A percentile compares a stretch with the other conserved stretches of the same genome.
Conservation (phyloP, 1,140 invertebrate species). For the Dysdera silvatica region DNA sequence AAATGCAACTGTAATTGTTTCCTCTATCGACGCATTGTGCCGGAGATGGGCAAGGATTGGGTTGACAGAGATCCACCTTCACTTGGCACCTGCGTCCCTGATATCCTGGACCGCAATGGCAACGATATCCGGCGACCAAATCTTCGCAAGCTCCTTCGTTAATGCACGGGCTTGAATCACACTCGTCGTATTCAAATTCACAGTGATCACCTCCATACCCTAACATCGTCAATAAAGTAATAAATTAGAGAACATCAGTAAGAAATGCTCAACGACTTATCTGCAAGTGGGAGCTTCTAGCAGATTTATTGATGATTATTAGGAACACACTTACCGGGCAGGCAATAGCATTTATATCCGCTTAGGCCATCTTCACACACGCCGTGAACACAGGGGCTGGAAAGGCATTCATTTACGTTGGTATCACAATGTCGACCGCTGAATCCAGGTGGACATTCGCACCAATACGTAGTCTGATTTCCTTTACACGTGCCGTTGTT, state of each 20-base stretch:
- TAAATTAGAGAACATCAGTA: not conserved
- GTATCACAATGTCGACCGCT: slow-evolving; percentile 42
- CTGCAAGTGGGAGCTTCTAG: slow-evolving; percentile 54
- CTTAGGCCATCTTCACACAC: slow-evolving; percentile 45
- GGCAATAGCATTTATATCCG: slow-evolving; percentile 36
- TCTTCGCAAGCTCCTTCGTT: slow-evolving; percentile 37
- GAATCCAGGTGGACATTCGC: slow-evolving; percentile 43
- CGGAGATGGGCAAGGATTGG: slow-evolving; percentile 57
- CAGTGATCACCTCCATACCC: slow-evolving; percentile 33
- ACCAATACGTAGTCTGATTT: slow-evolving; percentile 41
- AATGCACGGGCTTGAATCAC: slow-evolving; percentile 54
- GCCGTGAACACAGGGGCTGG: slow-evolving; percentile 46
- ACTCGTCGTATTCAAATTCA: slow-evolving; percentile 37
- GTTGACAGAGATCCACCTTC: slow-evolving; percentile 57
- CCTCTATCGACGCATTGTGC: slow-evolving; percentile 58
- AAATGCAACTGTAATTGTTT: slow-evolving; percentile 63
- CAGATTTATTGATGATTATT: slow-evolving; percentile 8
- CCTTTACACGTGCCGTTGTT: slow-evolving; percentile 45
- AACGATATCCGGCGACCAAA: slow-evolving; percentile 40
- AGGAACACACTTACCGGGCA: slow-evolving; percentile 19
- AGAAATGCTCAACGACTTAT: too few relatives aligned
- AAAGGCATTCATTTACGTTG: slow-evolving; percentile 43
- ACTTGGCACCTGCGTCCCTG: slow-evolving; percentile 42
- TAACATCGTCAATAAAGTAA: not conserved
- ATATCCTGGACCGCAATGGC: slow-evolving; percentile 48